Evolutionary conservation across 2,888 invertebrate genomes (phyloP), one percentile per base, ranked within the genome.

Genomic region (Metacarcinus magister): DNA sequence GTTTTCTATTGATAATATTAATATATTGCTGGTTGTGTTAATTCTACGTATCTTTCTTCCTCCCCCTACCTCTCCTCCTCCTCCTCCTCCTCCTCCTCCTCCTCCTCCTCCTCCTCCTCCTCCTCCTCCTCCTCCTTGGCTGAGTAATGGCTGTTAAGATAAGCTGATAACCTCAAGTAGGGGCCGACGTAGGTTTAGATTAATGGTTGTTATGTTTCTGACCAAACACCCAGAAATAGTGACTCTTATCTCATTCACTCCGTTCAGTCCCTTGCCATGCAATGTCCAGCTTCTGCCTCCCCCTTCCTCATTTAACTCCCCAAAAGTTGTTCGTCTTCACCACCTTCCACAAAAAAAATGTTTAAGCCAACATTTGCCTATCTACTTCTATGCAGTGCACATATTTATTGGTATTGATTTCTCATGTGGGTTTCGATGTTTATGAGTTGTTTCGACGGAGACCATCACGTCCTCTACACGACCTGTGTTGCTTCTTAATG

Each of bases 141-240:
- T 95, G 95, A 95, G 95, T 95, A 60, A 95, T 95, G 95, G 92
- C 43, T 92, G 95, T 95, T 95, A 95, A 95, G 95, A 95, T 95
- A 95, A 92, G 95, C 19, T 92, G 95, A 95, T 95, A 95, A 95
- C 48, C 94, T 93, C 93, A 46, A 89, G 94, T 94, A 48, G 32
- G 60, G 32, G 60, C 44, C 89, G 89, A 44, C 48, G 89, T 92
- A 95, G 95, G 67, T 92, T 48, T 28, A 92, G 95, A 95, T 95
- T 95, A 95, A 95, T 95, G 92, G 82, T 75, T 95, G 92, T 92
- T 92, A 46, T 95, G 43, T 91, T 91, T 60, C 95, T 92, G 67
- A 95, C 95, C 92, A 82, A 94, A 89, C 46, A 94, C 46, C 89
- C 89, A 48, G 46, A 89, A 94, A 94, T 94, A 94, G 94, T 94